Conservation (phyloP, 1,140 invertebrate genomes). For the Catajapyx aquilonaris region DNA sequence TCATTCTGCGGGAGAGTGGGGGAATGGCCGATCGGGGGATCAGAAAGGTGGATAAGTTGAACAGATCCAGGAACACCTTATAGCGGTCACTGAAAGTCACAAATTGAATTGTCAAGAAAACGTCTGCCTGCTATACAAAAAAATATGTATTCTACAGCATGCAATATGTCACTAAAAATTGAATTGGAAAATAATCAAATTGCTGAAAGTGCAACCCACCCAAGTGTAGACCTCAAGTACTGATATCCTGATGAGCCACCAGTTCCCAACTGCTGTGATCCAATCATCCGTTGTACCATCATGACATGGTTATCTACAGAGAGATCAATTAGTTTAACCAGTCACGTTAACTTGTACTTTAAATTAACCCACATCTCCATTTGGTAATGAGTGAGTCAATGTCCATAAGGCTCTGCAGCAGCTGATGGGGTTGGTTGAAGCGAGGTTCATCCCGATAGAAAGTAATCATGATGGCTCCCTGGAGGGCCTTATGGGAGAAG, state of each 20-base stretch:
- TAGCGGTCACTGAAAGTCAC: slow-evolving; percentile 70
- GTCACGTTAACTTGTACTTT: no score
- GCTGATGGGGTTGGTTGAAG: slow-evolving; percentile 90
- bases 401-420: slow-evolving; percentile 85
- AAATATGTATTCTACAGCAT: no score
- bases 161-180: no score
- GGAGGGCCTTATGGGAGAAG: slow-evolving; percentile 72
- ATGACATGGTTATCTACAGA: slow-evolving; percentile 87
- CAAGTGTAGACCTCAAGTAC: slow-evolving; percentile 91
- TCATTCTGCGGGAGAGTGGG: slow-evolving; percentile 54
- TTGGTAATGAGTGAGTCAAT: slow-evolving; percentile 97
- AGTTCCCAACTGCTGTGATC: slow-evolving; percentile 85
- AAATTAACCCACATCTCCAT: slow-evolving; percentile 87
- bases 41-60: slow-evolving; percentile 90
- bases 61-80: slow-evolving; percentile 94
- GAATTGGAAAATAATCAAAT: no score
- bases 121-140: no score
- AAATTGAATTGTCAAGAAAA: slow-evolving; percentile 8
- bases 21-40: slow-evolving; percentile 83
- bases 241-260: slow-evolving; percentile 97
- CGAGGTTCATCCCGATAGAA: slow-evolving; percentile 89
- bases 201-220: no score
- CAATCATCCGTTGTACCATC: slow-evolving; percentile 99
- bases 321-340: no score
- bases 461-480: slow-evolving; percentile 93